Evolutionary conservation across 2,797 vertebrate species (phyloP), one percentile per base, ranked within the genome.

Genomic region (Scolopax bukidnonensis): DNA sequence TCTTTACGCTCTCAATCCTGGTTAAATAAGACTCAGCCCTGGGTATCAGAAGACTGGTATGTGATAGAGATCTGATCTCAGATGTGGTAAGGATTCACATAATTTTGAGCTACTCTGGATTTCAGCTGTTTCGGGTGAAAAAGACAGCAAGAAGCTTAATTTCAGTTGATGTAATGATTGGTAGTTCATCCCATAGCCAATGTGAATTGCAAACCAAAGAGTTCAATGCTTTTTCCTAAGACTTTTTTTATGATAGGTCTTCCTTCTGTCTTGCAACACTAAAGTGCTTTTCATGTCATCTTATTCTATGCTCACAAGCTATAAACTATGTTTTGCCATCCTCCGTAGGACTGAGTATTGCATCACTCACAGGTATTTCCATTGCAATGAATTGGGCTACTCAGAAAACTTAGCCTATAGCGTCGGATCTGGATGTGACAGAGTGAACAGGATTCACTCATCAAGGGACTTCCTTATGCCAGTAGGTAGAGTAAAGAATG

Each of bases 401-500:
- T 91, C 83, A 77, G 54, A 91, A 87, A 61, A 82, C 63, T 41
- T 50, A 79, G 60, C 71, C 81, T 89, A 18, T 36, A 71, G 75
- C 48, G 65, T 83, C 54, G 53, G 64, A 61, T 36, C 56, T 74
- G 90, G 48, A 64, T 88, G 86, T 23, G 21, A 93, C 77, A 80
- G 54, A 85, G 74, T 32, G 61, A 93, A 89, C 25, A 57, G 77
- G 56, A 76, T 74, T 95, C 90, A 84, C 54, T 96, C 60, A 74
- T 63, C 80, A 75, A 69, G n/a, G 86, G 74, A 76, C 61, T 95
- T 95, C 73, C 87, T 91, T 93, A 70, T 59, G 79, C 70, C 83
- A 88, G 77, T 33, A 79, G 83, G 48, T 48, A 74, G 64, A 91
- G 63, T 3, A 2, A 92, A 69, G 73, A 91, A 87, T 63, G 70